Conservation (phyloP, 2,113 vertebrate species). For the Phaethon lepturus region DNA sequence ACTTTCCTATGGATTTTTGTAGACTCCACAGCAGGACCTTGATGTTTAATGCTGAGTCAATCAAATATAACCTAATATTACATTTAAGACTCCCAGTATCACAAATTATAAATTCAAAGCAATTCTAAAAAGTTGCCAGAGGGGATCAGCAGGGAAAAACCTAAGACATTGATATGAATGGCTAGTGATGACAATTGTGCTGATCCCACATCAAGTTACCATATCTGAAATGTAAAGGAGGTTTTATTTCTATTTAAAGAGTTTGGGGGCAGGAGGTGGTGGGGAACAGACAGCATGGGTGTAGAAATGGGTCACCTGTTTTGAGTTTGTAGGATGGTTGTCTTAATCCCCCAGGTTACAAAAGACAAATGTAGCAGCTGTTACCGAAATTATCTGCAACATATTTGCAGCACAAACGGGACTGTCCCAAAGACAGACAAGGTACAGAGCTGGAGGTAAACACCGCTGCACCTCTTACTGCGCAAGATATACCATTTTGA, state of each 20-base stretch:
- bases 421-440: neutral
- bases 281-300: neutral
- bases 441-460: neutral
- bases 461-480: neutral
- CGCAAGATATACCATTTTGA: neutral
- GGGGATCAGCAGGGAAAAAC: neutral
- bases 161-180: neutral
- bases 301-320: neutral
- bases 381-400: neutral
- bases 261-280: neutral
- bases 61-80: neutral
- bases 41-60: neutral
- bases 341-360: neutral
- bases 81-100: neutral
- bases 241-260: neutral
- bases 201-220: neutral
- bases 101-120: neutral
- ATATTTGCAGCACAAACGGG: neutral
- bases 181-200: neutral
- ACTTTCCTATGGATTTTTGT: neutral
- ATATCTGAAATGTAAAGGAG: neutral
- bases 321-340: neutral
- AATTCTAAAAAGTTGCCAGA: neutral
- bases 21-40: neutral
- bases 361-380: neutral